These are phyloP conservation scores for Emydura subglobosa DNA, from an alignment of 2,113 vertebrate species.

Conservation along the genomic window DNA sequence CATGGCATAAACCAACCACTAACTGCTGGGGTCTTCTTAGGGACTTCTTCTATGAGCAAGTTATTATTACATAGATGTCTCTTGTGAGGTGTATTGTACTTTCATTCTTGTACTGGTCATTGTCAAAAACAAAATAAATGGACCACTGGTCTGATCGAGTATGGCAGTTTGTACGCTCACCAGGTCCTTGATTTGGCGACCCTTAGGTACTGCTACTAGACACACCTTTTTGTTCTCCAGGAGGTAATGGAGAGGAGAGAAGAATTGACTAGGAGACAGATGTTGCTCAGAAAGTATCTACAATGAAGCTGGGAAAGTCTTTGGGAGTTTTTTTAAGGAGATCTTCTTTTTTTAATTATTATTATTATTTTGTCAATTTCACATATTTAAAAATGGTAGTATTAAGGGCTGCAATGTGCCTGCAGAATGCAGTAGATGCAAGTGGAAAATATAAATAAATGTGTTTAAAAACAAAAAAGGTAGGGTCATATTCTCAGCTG, in stretches of 20 bases:
- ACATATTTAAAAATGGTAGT: not conserved
- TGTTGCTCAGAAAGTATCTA: not conserved
- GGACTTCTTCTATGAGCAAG: not conserved
- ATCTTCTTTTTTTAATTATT: not conserved
- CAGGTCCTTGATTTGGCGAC: not conserved
- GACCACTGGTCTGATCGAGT: not conserved
- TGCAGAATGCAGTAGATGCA: not conserved
- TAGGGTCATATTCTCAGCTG: not conserved
- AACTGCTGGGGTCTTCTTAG: not conserved
- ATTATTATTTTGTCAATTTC: not conserved
- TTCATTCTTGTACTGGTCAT: not conserved
- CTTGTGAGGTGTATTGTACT: not conserved
- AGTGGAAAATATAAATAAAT: not conserved
- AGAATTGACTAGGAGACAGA: not conserved
- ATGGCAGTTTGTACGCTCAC: not conserved
- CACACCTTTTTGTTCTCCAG: not conserved
- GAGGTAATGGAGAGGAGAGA: not conserved
- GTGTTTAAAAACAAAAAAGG: not conserved
- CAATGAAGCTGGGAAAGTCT: not conserved
- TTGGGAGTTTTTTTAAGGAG: not conserved
- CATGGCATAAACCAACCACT: not conserved
- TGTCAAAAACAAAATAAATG: not conserved
- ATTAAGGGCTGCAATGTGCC: not conserved
- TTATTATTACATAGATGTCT: not conserved
- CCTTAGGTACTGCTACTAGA: not conserved